Conservation (phyloP, 2,797 vertebrate species). For the Galago senegalensis region DNA sequence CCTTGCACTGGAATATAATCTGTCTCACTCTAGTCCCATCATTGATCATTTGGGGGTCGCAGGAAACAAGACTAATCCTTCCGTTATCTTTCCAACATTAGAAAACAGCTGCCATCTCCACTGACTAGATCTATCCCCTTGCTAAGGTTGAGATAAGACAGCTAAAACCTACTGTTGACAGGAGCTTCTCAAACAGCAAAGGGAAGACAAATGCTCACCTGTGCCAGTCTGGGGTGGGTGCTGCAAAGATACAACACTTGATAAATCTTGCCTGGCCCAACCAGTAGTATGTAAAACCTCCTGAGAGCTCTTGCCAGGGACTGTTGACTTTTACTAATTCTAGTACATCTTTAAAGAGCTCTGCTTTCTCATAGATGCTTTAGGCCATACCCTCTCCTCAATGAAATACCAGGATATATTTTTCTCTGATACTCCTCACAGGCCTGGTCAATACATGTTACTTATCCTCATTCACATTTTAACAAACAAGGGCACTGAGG, state of each 20-base stretch:
- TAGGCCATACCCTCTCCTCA: neutral
- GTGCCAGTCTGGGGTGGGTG: neutral
- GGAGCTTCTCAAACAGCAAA: neutral
- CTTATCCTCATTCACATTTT: conserved; percentile 34
- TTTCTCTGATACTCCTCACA: conserved; percentile 6
- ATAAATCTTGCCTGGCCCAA: neutral
- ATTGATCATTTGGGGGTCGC: neutral
- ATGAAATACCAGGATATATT: neutral
- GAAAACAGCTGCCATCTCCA: neutral
- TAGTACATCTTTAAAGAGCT: neutral
- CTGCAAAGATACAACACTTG: neutral
- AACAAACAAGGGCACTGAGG: neutral
- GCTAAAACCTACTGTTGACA: neutral
- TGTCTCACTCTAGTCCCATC: neutral
- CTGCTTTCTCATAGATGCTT: neutral
- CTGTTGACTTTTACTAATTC: neutral
- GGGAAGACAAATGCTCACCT: neutral
- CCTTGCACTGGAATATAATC: neutral
- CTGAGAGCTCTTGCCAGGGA: neutral
- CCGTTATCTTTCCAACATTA: conserved; percentile 20
- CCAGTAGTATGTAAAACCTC: neutral
- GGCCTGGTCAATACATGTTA: neutral
- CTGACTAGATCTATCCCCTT: neutral
- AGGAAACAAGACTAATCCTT: neutral
- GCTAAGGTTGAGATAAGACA: neutral